phyloP scores from a whole-genome alignment of 2,888 invertebrate genomes.

The Agrotis clavis region DNA sequence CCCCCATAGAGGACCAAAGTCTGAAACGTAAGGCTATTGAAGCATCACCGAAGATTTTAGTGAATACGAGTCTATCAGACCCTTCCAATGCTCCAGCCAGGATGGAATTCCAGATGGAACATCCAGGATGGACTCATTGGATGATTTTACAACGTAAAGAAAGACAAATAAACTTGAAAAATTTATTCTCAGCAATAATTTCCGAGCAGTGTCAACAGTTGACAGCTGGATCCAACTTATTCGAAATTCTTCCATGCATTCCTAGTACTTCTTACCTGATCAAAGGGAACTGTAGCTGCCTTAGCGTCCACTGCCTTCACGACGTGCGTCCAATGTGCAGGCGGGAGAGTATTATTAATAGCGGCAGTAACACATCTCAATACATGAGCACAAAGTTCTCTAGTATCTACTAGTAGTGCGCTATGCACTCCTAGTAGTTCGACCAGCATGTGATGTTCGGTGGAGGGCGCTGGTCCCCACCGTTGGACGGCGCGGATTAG shows the following conservation, averaged over 20 bases:
- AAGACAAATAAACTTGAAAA: no score
- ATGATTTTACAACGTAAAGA: no score
- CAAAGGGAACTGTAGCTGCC: conserved; percentile 68
- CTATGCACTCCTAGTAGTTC: conserved; percentile 82
- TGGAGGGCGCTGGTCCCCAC: conserved; percentile 67
- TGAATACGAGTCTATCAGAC: no score
- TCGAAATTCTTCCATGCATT: background rate
- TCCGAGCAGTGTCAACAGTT: no score
- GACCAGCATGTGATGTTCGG: conserved; percentile 72
- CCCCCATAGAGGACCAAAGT: no score
- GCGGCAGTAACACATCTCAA: conserved; percentile 63
- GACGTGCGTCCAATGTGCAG: conserved; percentile 70
- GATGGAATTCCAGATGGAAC: no score
- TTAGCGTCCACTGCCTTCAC: conserved; percentile 64
- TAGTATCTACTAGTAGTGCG: conserved; percentile 62
- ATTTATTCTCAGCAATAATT: no score
- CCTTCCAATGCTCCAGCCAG: no score
- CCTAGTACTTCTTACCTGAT: conserved; percentile 72
- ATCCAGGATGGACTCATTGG: no score
- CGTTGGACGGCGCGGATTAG: conserved; percentile 70
- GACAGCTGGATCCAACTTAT: no score
- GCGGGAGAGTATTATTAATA: conserved; percentile 67
- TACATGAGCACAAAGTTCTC: conserved; percentile 68
- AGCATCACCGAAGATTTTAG: no score
- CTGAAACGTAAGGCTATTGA: no score